A percentile compares a stretch with the other conserved stretches of the same genome.
These are phyloP conservation scores for Otis tarda DNA, from an alignment of 2,113 vertebrate species.

Conservation along the genomic window DNA sequence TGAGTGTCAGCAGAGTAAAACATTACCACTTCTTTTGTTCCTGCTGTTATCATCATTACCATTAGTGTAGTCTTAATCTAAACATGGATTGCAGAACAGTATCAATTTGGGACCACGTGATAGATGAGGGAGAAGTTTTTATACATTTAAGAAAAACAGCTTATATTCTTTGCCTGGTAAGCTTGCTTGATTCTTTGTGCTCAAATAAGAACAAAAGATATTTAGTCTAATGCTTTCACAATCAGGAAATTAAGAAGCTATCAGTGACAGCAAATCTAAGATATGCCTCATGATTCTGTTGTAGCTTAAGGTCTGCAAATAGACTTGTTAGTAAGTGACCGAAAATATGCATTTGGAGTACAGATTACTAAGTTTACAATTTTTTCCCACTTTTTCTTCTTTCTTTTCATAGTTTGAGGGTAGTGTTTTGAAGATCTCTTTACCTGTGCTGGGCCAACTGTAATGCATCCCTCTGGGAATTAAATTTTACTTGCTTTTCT, in stretches of 20 bases:
- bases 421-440: background rate
- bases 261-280: background rate
- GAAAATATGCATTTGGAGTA: background rate
- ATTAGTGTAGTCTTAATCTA: background rate
- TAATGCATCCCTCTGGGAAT: background rate
- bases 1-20: background rate
- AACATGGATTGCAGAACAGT: background rate
- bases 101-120: background rate
- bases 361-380: background rate
- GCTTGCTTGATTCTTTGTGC: background rate
- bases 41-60: background rate
- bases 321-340: background rate
- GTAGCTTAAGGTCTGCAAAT: background rate
- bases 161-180: background rate
- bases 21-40: background rate
- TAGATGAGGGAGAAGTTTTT: background rate
- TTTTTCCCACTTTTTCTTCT: accelerated
- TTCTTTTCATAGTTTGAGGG: accelerated
- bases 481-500: background rate
- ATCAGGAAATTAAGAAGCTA: background rate
- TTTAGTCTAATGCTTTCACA: background rate
- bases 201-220: background rate
- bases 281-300: background rate
- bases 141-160: background rate
- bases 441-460: background rate